phyloP scores from a whole-genome alignment of 2,797 vertebrate species.

The Gila robusta region DNA sequence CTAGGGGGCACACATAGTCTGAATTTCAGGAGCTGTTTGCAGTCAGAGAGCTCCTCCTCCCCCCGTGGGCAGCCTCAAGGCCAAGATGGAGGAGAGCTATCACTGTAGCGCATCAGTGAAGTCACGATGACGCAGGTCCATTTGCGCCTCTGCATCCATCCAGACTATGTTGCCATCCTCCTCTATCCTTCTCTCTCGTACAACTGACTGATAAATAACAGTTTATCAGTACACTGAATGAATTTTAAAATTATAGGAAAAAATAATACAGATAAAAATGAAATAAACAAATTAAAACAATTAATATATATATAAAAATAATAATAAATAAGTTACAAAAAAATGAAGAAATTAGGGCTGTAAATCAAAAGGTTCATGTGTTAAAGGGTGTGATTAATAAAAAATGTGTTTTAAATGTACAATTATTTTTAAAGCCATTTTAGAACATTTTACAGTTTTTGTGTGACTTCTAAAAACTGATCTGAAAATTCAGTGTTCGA shows the following conservation, averaged over 20 bases:
- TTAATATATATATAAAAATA: too few species aligned
- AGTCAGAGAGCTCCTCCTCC: constrained; percentile 15
- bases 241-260: constrained; percentile 50
- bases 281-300: constrained; percentile 15
- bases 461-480: background rate
- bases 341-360: constrained; percentile 24
- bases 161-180: constrained; percentile 34
- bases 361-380: constrained; percentile 18
- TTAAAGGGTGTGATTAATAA: background rate
- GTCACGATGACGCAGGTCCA: constrained; percentile 71
- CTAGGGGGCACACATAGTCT: constrained; percentile 58
- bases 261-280: constrained; percentile 36
- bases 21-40: constrained; percentile 16
- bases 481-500: background rate
- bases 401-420: background rate
- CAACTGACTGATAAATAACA: constrained; percentile 53
- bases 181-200: constrained; percentile 5
- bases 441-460: background rate
- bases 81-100: constrained; percentile 62
- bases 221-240: constrained; percentile 47
- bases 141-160: constrained; percentile 29
- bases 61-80: constrained; percentile 62
- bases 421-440: background rate
- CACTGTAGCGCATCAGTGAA: constrained; percentile 65
- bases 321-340: background rate